Percentiles rank a stretch among this genome's conserved stretches.
phyloP scores from a whole-genome alignment of 2,888 invertebrate genomes.

The Argynnis bischoffii region DNA sequence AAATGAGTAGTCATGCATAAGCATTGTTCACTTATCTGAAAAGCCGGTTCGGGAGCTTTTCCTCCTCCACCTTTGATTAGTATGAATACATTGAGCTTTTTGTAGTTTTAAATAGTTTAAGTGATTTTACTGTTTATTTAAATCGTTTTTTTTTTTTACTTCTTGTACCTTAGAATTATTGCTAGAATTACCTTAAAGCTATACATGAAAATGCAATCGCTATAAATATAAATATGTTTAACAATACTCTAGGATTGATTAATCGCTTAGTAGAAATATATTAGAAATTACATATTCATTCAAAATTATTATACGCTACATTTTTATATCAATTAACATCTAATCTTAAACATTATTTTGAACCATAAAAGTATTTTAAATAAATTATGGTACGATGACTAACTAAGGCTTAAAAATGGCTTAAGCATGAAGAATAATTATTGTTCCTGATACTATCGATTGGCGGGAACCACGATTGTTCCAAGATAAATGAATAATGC shows the following conservation, averaged over 20 bases:
- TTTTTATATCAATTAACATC: too few relatives aligned
- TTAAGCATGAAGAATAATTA: neutral
- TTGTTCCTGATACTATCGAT: neutral
- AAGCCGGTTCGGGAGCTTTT: neutral
- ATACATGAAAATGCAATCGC: too few relatives aligned
- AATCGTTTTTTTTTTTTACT: neutral
- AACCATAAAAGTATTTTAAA: too few relatives aligned
- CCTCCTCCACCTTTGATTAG: neutral
- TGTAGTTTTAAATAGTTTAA: neutral
- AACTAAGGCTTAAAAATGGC: neutral
- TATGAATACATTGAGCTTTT: neutral
- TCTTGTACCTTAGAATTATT: too few relatives aligned
- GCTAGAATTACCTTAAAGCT: too few relatives aligned
- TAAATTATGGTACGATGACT: too few relatives aligned
- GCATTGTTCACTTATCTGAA: neutral
- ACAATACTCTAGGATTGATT: too few relatives aligned
- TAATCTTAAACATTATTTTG: too few relatives aligned
- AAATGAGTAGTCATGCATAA: neutral
- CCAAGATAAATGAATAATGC: conserved; percentile 6
- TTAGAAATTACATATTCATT: too few relatives aligned
- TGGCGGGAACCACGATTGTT: neutral
- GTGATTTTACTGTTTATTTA: neutral
- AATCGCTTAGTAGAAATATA: too few relatives aligned
- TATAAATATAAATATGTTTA: too few relatives aligned
- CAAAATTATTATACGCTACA: too few relatives aligned